These are phyloP conservation scores for Pocillopora grandis DNA, from an alignment of 92 coral and sea anemone species.

Conservation along the genomic window DNA sequence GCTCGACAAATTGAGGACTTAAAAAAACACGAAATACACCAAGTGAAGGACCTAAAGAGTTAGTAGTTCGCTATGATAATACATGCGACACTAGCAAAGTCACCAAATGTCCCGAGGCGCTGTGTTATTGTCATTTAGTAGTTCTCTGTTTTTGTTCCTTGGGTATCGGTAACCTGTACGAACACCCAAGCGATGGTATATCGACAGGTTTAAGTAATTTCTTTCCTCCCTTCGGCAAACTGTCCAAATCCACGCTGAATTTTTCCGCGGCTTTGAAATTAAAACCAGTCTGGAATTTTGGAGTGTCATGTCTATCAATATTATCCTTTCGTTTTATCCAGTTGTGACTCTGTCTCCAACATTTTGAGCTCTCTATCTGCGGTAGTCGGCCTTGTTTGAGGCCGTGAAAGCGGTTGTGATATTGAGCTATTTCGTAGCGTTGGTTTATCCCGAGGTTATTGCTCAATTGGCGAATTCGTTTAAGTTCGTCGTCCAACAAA, in stretches of 20 bases:
- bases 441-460: slow-evolving; percentile 68
- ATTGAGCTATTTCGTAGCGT: slow-evolving; percentile 23
- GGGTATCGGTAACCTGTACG: slow-evolving; percentile 73
- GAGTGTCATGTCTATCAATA: slow-evolving; percentile 9
- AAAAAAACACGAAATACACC: too few relatives aligned
- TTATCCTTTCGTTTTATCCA: slow-evolving; percentile 69
- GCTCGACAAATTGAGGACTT: too few relatives aligned
- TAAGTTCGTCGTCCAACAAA: slow-evolving; percentile 59
- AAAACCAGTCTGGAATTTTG: background rate
- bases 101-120: too few relatives aligned
- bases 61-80: background rate
- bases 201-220: slow-evolving; percentile 49
- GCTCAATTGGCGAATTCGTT: slow-evolving; percentile 64
- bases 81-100: background rate
- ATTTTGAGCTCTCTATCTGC: slow-evolving; percentile 28
- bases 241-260: slow-evolving; percentile 14
- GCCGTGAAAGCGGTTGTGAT: slow-evolving; percentile 22
- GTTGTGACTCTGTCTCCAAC: slow-evolving; percentile 73
- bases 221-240: slow-evolving; percentile 51
- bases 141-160: slow-evolving; percentile 7
- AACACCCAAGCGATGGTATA: slow-evolving; percentile 73
- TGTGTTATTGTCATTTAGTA: background rate
- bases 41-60: too few relatives aligned
- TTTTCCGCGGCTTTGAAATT: background rate
- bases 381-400: slow-evolving; percentile 41